Evolutionary conservation across 2,113 vertebrate genomes (phyloP).

Genomic region (Maccullochella peelii): DNA sequence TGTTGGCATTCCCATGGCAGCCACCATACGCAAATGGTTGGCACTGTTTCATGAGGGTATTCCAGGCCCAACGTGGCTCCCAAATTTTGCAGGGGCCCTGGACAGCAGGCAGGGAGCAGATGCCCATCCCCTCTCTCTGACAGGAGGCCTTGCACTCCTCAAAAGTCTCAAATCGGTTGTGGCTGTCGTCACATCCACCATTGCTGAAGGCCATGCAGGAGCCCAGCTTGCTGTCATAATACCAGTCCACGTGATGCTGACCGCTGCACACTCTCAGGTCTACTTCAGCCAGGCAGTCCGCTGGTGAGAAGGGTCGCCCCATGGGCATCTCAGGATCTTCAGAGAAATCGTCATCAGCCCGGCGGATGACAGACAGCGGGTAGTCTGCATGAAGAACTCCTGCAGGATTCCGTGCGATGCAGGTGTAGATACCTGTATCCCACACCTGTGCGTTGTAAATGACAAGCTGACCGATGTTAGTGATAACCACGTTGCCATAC

Average conservation of each 20-base stretch:
- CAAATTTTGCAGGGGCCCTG: conserved; percentile 93
- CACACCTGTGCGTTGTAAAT: conserved; percentile 93
- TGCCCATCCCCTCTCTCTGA: conserved; percentile 82
- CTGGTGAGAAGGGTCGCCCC: conserved; percentile 82
- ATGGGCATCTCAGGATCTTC: conserved; percentile 76
- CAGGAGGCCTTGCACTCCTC: conserved; percentile 92
- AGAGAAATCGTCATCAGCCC: conserved; percentile 77
- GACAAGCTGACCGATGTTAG: conserved; percentile 96
- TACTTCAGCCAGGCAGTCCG: conserved; percentile 88
- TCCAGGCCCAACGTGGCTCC: conserved; percentile 96
- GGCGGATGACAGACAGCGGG: conserved; percentile 90
- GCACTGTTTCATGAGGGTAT: conserved; percentile 88
- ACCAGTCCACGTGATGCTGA: conserved; percentile 89
- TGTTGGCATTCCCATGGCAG: conserved; percentile 95
- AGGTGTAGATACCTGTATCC: conserved; percentile 95
- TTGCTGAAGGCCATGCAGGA: conserved; percentile 90
- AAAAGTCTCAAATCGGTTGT: conserved; percentile 92
- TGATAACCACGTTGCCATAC: conserved; percentile 97
- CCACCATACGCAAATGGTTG: conserved; percentile 93
- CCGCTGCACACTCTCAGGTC: conserved; percentile 85
- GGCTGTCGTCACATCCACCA: conserved; percentile 85
- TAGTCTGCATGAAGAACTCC: conserved; percentile 93
- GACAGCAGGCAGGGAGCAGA: conserved; percentile 91
- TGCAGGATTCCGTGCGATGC: conserved; percentile 89
- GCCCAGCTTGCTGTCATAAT: conserved; percentile 87